A percentile compares a stretch with the other conserved stretches of the same genome.
These are phyloP conservation scores for Drosophila longiperda DNA, from an alignment of 2,888 invertebrate species.

Conservation along the genomic window DNA sequence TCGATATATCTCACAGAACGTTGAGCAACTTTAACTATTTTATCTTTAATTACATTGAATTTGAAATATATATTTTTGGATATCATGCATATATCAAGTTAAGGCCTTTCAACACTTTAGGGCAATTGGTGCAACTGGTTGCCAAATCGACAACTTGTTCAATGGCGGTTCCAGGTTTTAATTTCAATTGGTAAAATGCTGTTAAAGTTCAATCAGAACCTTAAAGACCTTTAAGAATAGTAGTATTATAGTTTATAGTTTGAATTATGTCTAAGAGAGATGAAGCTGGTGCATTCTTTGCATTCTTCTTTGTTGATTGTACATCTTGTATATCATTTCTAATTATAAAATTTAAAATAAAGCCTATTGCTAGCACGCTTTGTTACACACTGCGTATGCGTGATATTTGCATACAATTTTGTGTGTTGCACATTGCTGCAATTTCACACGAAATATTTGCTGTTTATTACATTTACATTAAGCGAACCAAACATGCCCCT, in stretches of 20 bases:
- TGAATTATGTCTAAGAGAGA: not conserved
- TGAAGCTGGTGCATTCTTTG: not conserved
- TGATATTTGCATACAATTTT: conserved; percentile 39
- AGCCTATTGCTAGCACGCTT: too few relatives aligned
- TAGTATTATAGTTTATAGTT: not conserved
- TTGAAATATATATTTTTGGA: too few relatives aligned
- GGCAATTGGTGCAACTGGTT: too few relatives aligned
- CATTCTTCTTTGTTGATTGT: not conserved
- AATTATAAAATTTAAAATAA: not conserved
- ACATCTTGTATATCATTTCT: not conserved
- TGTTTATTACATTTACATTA: conserved; percentile 53
- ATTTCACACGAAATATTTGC: conserved; percentile 38
- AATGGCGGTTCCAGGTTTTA: not conserved
- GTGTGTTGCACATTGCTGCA: conserved; percentile 13
- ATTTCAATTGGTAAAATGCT: not conserved
- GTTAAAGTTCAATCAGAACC: not conserved
- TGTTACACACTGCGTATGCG: conserved; percentile 47
- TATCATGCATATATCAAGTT: too few relatives aligned
- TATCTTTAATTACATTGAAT: too few relatives aligned
- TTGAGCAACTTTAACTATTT: too few relatives aligned
- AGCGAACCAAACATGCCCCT: conserved; percentile 1
- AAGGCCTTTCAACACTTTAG: too few relatives aligned
- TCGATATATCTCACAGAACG: too few relatives aligned
- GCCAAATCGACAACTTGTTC: too few relatives aligned
- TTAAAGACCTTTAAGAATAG: not conserved